phyloP scores from a whole-genome alignment of 2,888 invertebrate species.

The Parapristionchus giblindavisi region DNA sequence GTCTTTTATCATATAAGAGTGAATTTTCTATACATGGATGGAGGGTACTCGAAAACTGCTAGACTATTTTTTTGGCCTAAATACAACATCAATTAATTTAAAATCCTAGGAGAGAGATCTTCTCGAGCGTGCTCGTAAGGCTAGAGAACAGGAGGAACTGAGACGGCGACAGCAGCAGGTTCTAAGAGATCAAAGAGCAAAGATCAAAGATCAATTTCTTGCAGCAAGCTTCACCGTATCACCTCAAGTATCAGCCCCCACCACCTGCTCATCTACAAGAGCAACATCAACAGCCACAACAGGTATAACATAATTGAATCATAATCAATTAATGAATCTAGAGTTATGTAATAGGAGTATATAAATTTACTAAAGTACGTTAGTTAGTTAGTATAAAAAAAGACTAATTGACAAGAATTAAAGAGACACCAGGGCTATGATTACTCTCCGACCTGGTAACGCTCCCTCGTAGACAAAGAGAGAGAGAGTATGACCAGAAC shows the following conservation, averaged over 20 bases:
- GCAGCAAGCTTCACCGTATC: slow-evolving; percentile 54
- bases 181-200: background rate
- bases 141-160: slow-evolving; percentile 53
- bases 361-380: no score
- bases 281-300: slow-evolving; percentile 42
- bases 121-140: slow-evolving; percentile 55
- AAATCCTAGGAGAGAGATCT: slow-evolving; percentile 46
- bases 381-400: no score
- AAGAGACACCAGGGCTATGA: no score
- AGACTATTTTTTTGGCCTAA: background rate
- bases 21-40: no score
- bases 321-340: background rate
- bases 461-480: no score
- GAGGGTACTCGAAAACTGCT: background rate
- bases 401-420: no score
- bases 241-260: slow-evolving; percentile 45
- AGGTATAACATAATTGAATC: background rate
- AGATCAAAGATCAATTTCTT: slow-evolving; percentile 5
- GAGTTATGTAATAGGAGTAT: no score
- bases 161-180: slow-evolving; percentile 54
- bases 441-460: no score
- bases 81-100: background rate
- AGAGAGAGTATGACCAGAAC: no score
- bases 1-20: no score
- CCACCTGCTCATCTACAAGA: slow-evolving; percentile 30